Evolutionary conservation across 2,113 vertebrate species (phyloP), one percentile per base, ranked within the genome.

Genomic region (Ptilonorhynchus violaceus): DNA sequence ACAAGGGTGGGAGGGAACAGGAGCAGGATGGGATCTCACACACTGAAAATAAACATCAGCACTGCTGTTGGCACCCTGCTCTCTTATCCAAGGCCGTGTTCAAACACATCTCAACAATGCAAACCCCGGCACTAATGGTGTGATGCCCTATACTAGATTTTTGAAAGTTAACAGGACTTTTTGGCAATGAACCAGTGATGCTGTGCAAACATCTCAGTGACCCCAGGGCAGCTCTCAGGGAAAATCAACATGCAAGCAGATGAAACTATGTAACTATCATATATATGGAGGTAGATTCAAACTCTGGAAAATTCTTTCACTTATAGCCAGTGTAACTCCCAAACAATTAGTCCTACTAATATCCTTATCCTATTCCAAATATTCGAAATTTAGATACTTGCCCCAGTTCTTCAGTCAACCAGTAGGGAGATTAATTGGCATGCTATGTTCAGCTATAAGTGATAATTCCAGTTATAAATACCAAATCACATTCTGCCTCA

Each of bases 391-490:
- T 31, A 79, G 46, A 49, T 47, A n/a, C 21, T 55, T 56, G 18
- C 20, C 62, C 46, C 56, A 63, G 47, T 22, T 85, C 42, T 80
- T 77, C 35, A 44, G 24, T 80, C 31, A 67, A 4, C 11, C 11
- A 10, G 19, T 15, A 69, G 33, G 4, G 44, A 74, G 33, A 74
- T 63, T 42, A 80, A 73, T 47, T 7, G 0, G 10, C 55, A 60
- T 2, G 1, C 35, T 86, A 5, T 3, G 20, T n/a, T 78, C 37
- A 63, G 60, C 44, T 77, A 1, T 5, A 83, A 92, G 50, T 25
- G 42, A 70, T 74, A 90, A 74, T 49, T 93, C 52, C 39, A 84
- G 18, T 52, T 85, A 89, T 30, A 93, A 88, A 91, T 44, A 78
- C 10, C 35, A 77, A 37, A 50, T 35, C 88, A 33, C 72, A 67